Base-by-base conservation (phyloP, 2,797 vertebrate species). In the Xenopus petersii region DNA sequence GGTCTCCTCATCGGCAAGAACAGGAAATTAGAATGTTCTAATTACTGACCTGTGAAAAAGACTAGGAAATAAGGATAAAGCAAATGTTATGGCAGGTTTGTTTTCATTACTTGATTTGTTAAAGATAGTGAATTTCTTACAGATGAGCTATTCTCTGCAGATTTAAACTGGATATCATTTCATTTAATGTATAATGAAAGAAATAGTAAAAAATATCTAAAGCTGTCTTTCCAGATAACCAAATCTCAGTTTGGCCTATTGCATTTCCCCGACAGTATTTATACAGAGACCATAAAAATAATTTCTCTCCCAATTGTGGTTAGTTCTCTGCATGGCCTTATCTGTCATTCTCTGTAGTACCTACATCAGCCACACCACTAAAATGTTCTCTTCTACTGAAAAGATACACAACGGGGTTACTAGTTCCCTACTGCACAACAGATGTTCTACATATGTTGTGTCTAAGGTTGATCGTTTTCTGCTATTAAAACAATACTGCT, bases 371-470 rank as follows among this genome's bases (percentile, higher is more conserved):
- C 51, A 70, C 67, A 42, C 36, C 36, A 42, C 36, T 42, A 6
- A 42, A 42, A 42, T 42, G 36, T 42, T 42, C 36, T 33, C 16
- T 63, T n/a, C 17, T 64, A 63, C 56, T 51, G 49, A 33, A 71
- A 47, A 46, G 63, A 71, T 71, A 51, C 10, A 12, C 11, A 15
- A 1, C 2, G 15, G 11, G 49, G 49, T 51, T 13, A 15, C 49
- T 51, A 51, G 49, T 12, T 15, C 15, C 11, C 5, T 51, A 51
- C 3, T 51, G 11, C 36, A 42, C 36, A 42, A 42, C 36, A 42
- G 36, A 42, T 51, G 49, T 71, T 65, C 30, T 21, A 66, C 64
- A 72, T 70, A 77, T 77, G 75, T 9, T 6, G 36, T 6, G 36
- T 42, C 54, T 36, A 13, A 17, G 21, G 42, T 24, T 71, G 65